Base-by-base conservation (phyloP, 2,888 invertebrate species). In the Pollenia amentaria region DNA sequence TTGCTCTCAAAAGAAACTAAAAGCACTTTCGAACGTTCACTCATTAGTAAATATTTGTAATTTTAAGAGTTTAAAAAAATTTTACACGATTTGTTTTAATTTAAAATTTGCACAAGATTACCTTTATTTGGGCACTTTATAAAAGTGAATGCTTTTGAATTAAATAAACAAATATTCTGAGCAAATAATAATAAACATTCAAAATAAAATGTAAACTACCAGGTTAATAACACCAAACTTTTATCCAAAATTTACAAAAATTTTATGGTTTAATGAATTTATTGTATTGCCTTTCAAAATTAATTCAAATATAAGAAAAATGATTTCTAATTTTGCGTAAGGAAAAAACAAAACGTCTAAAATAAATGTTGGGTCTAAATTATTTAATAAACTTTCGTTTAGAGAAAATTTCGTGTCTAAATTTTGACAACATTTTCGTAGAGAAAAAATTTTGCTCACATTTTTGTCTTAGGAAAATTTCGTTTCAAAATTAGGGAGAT, bases 131-230 rank as follows among this genome's bases (percentile, higher is more conserved):
- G 38, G 21, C 9, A 10, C 8, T 3, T 72, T 55, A 44, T n/a
- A 55, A 72, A 64, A 55, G 53, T 80, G 53, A 64, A 73, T 55
- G 53, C 29, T 8, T 38, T 72, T 80, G 40, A 72, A 46, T 12
- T 80, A 64, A 65, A 8, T 21, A 73, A 79, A 79, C 72, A 72
- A 70, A 70, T 60, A 64, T 64, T 64, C 42, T 7, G 4, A 1
- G 62, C 46, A 21, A 16, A 57, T 46, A 16, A 57, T 46, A 16
- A 57, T 29, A 21, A 8, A 53, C 40, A 53, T 16, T 70, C 55
- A 38, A 48, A 46, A 18, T 10, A 60, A 76, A 62, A 18, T 69
- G 14, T 9, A 64, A 42, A 2, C 16, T 60, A 64, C 10, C 53
- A 40, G 64, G 80, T 80, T 80, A 40, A 55, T 73, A 46, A 64